These are phyloP conservation scores for Apis florea DNA, from an alignment of 1,140 invertebrate genomes.

Conservation along the genomic window DNA sequence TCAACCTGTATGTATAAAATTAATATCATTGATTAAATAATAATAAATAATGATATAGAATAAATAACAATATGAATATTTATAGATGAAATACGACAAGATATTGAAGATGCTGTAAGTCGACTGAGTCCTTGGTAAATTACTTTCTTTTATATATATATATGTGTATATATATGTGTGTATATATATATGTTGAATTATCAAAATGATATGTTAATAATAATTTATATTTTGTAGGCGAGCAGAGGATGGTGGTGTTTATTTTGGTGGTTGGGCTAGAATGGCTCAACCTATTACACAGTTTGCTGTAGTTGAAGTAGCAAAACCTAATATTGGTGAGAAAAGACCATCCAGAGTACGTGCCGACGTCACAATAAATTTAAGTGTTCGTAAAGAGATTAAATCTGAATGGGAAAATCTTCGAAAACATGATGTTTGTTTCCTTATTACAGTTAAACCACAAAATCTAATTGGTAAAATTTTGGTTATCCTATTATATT, in stretches of 20 bases:
- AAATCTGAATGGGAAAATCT: slow-evolving; percentile 98
- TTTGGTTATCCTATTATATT: not conserved
- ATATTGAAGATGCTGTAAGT: slow-evolving; percentile 98
- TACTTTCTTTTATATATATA: not conserved
- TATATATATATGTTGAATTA: not conserved
- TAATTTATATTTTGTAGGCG: slow-evolving; percentile 81
- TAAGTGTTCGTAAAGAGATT: slow-evolving; percentile 94
- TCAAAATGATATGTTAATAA: not conserved
- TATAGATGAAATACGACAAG: slow-evolving; percentile 97
- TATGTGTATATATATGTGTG: too few relatives aligned
- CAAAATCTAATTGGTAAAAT: slow-evolving; percentile 88
- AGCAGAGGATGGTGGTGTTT: slow-evolving; percentile 91
- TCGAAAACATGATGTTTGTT: slow-evolving; percentile 98
- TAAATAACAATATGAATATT: not conserved
- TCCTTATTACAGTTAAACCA: slow-evolving; percentile 95
- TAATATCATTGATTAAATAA: not conserved
- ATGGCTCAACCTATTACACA: slow-evolving; percentile 98
- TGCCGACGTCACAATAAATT: slow-evolving; percentile 95
- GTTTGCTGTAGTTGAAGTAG: slow-evolving; percentile 97
- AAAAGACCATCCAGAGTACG: slow-evolving; percentile 96
- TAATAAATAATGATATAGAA: not conserved
- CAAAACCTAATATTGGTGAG: slow-evolving; percentile 94
- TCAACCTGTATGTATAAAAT: slow-evolving; percentile 92
- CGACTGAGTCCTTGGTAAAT: slow-evolving; percentile 95
- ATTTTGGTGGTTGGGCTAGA: slow-evolving; percentile 98